phyloP scores from a whole-genome alignment of 2,888 invertebrate genomes.

The Plebejus argus region DNA sequence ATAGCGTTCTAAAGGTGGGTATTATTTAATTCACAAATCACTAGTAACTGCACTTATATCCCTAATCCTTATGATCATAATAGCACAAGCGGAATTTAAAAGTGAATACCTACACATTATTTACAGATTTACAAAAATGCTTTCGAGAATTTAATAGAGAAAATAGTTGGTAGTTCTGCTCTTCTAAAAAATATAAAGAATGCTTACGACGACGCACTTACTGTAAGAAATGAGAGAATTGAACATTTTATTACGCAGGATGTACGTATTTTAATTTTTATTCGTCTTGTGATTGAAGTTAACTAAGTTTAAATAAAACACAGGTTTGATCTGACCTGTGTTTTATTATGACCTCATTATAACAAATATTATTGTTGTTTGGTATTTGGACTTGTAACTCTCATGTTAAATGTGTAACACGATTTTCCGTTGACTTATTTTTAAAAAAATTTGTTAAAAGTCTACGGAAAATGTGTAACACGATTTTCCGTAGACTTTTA shows the following conservation, averaged over 20 bases:
- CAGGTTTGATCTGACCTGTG: too few relatives aligned
- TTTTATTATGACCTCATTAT: too few relatives aligned
- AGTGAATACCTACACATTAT: not conserved
- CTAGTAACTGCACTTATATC: too few relatives aligned
- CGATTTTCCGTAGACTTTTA: too few relatives aligned
- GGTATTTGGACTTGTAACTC: too few relatives aligned
- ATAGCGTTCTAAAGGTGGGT: constrained; percentile 60
- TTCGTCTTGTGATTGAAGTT: not conserved
- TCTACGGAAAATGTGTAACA: too few relatives aligned
- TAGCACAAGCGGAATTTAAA: too few relatives aligned
- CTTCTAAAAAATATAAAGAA: constrained; percentile 62
- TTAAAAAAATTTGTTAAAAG: not conserved
- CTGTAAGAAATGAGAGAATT: constrained; percentile 64
- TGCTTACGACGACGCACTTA: constrained; percentile 66
- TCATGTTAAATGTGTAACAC: too few relatives aligned
- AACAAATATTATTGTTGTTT: too few relatives aligned
- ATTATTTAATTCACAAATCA: not conserved
- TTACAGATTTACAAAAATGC: constrained; percentile 67
- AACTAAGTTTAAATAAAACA: too few relatives aligned
- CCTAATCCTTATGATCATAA: too few relatives aligned
- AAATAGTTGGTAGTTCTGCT: constrained; percentile 60
- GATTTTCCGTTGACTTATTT: too few relatives aligned
- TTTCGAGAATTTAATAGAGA: constrained; percentile 57
- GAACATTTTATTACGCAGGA: constrained; percentile 64
- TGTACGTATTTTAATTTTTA: constrained; percentile 52